Evolutionary conservation across 2,888 invertebrate genomes (phyloP).

Genomic region (Phortica okadai): DNA sequence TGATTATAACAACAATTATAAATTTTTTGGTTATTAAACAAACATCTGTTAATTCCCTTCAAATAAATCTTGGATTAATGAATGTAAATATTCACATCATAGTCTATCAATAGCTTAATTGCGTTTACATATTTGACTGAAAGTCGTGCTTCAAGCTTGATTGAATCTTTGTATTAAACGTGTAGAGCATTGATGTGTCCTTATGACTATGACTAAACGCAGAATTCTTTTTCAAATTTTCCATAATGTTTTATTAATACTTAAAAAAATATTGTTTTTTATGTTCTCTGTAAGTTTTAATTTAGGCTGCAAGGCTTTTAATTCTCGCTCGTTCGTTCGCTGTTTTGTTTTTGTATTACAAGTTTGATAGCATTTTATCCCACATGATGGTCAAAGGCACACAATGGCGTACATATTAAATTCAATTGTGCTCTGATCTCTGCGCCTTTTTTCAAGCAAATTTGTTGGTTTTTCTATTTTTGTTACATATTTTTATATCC

Average conservation of each 20-base stretch:
- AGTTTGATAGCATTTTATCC: background rate
- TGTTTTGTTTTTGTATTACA: background rate
- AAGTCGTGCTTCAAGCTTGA: too few relatives aligned
- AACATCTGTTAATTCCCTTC: too few relatives aligned
- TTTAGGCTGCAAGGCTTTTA: slow-evolving; percentile 48
- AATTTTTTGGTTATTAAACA: too few relatives aligned
- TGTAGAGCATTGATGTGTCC: too few relatives aligned
- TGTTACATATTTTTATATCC: slow-evolving; percentile 12
- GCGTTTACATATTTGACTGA: too few relatives aligned
- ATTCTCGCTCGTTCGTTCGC: background rate
- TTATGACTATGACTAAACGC: too few relatives aligned
- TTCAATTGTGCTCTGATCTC: slow-evolving; percentile 47
- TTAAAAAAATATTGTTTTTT: slow-evolving; percentile 42
- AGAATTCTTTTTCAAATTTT: too few relatives aligned
- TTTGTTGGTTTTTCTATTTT: background rate
- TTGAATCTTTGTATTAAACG: too few relatives aligned
- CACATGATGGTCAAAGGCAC: background rate
- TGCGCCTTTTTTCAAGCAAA: background rate
- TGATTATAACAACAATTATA: too few relatives aligned
- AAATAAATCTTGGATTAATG: too few relatives aligned
- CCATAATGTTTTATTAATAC: slow-evolving; percentile 16
- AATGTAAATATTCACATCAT: too few relatives aligned
- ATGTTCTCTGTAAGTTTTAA: slow-evolving; percentile 59
- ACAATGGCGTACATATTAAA: slow-evolving; percentile 49
- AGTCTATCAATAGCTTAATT: too few relatives aligned